These are phyloP conservation scores for Oryzias dopingdopingensis DNA, from an alignment of 2,797 vertebrate genomes.

Conservation along the genomic window DNA sequence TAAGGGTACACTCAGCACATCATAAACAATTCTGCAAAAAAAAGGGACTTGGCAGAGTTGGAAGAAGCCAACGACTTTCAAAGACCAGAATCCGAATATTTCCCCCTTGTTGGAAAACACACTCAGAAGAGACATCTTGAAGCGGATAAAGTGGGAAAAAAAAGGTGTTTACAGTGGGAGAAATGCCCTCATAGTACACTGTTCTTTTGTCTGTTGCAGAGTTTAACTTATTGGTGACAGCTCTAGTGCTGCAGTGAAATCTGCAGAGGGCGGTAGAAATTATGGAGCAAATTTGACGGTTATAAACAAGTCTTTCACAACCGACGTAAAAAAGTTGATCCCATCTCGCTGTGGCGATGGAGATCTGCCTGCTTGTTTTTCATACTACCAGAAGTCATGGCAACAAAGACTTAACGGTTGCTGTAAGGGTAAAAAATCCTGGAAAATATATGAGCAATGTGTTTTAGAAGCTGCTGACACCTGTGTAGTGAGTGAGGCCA, in stretches of 20 bases:
- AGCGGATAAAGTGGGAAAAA: constrained; percentile 9
- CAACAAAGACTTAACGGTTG: constrained; percentile 22
- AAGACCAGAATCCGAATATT: constrained; percentile 24
- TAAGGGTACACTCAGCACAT: constrained; percentile 51
- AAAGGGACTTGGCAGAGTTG: constrained; percentile 36
- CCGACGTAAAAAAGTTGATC: constrained; percentile 72
- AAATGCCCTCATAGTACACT: constrained; percentile 23
- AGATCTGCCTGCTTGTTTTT: constrained; percentile 55
- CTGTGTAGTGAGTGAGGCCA: no score
- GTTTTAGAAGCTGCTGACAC: no score
- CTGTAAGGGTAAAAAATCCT: constrained; percentile 25
- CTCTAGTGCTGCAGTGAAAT: constrained; percentile 62
- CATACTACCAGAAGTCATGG: constrained; percentile 26
- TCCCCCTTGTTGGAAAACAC: neutral
- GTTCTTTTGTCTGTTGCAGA: constrained; percentile 54
- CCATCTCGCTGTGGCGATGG: constrained; percentile 41
- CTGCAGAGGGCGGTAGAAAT: constrained; percentile 68
- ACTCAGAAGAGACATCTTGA: constrained; percentile 45
- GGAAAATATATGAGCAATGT: constrained; percentile 13
- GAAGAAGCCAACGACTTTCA: constrained; percentile 31
- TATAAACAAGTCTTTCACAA: constrained; percentile 78
- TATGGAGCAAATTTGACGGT: constrained; percentile 77
- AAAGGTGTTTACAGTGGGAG: constrained; percentile 54
- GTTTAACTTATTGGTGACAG: constrained; percentile 59
- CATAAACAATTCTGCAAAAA: constrained; percentile 50